Evolutionary conservation across 2,797 vertebrate species (phyloP).

Genomic region (Sebastes aleutianus): DNA sequence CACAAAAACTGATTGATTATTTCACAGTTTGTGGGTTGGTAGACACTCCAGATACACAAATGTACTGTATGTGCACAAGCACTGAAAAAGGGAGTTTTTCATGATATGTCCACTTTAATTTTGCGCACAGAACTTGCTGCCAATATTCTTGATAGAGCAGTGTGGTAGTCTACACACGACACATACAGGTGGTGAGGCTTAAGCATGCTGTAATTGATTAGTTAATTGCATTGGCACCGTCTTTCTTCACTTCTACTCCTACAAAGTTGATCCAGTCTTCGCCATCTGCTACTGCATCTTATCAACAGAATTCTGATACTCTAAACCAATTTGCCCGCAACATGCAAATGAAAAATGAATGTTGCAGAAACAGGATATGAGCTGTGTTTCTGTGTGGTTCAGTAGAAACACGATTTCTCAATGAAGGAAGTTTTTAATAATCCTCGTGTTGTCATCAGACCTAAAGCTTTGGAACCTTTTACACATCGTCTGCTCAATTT

Average conservation of each 20-base stretch:
- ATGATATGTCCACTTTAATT: neutral
- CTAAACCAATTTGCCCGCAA: neutral
- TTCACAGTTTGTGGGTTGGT: neutral
- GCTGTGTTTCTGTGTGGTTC: neutral
- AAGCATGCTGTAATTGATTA: conserved; percentile 14
- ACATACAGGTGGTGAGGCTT: conserved; percentile 4
- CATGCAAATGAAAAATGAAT: conserved; percentile 12
- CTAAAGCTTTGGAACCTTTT: neutral
- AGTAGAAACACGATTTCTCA: neutral
- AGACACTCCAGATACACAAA: neutral
- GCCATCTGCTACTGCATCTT: neutral
- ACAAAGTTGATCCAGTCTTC: neutral
- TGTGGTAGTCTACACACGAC: neutral
- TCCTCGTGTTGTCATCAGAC: neutral
- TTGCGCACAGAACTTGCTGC: neutral
- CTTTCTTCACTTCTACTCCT: conserved; percentile 7
- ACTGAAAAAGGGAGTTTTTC: neutral
- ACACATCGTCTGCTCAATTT: neutral
- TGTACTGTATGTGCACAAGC: neutral
- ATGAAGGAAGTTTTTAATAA: neutral
- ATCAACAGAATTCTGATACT: neutral
- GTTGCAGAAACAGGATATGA: conserved; percentile 35
- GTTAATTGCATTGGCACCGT: neutral
- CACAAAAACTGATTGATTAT: neutral
- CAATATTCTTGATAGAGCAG: neutral